Conservation (phyloP, 2,888 invertebrate species). For the Alloplasta piceator region DNA sequence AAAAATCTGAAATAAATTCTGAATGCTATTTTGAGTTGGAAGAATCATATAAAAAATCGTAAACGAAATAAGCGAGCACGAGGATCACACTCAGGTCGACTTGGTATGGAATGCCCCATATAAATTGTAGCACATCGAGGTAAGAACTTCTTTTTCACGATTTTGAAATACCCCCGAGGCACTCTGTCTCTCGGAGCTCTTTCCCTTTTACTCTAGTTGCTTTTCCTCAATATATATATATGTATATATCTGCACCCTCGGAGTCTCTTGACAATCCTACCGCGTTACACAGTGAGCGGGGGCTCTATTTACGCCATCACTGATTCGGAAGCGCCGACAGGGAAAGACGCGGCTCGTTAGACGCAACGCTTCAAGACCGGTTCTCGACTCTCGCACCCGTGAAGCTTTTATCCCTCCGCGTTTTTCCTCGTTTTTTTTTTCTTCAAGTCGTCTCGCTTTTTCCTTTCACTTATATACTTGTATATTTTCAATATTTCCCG, state of each 20-base stretch:
- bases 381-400: constrained; percentile 48
- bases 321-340: constrained; percentile 62
- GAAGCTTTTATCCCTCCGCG: constrained; percentile 43
- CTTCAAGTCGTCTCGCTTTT: neutral
- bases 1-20: too few species aligned
- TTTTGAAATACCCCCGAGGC: constrained; percentile 50
- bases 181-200: constrained; percentile 19
- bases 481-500: constrained; percentile 3
- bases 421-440: constrained; percentile 23
- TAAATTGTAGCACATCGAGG: constrained; percentile 4
- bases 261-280: constrained; percentile 27
- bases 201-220: constrained; percentile 38
- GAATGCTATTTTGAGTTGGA: too few species aligned
- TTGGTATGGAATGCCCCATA: too few species aligned
- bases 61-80: too few species aligned
- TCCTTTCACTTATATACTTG: constrained; percentile 2
- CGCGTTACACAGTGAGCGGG: constrained; percentile 23
- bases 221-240: neutral
- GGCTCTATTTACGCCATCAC: constrained; percentile 56
- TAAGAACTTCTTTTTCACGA: constrained; percentile 48
- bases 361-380: constrained; percentile 45
- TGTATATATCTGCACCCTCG: too few species aligned
- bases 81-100: too few species aligned
- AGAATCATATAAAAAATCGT: too few species aligned
- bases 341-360: constrained; percentile 64